Percentiles rank a stretch among this genome's conserved stretches.
These are phyloP conservation scores for Lapara coniferarum DNA, from an alignment of 2,888 invertebrate genomes.

Conservation along the genomic window DNA sequence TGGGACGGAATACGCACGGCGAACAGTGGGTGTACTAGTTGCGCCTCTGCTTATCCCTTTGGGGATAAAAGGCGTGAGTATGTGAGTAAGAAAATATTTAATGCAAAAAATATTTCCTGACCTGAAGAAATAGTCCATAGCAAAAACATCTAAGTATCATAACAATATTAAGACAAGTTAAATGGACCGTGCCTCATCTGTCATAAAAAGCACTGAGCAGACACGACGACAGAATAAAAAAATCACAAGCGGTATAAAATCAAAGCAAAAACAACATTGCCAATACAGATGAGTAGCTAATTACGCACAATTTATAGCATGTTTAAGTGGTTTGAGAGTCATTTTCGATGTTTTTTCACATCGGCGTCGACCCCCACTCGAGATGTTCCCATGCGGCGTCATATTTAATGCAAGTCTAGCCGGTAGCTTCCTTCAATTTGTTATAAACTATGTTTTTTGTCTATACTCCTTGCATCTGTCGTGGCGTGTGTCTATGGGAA, in stretches of 20 bases:
- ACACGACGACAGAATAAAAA: slow-evolving; percentile 10
- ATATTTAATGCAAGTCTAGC: slow-evolving; percentile 59
- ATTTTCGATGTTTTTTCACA: slow-evolving; percentile 21
- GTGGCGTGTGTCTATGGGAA: slow-evolving; percentile 4
- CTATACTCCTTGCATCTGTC: slow-evolving; percentile 31
- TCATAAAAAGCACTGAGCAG: slow-evolving; percentile 18
- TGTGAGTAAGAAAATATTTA: no score
- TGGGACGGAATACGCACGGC: no score
- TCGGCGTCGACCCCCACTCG: slow-evolving; percentile 23
- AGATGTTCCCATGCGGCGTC: slow-evolving; percentile 22
- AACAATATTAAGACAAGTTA: slow-evolving; percentile 24
- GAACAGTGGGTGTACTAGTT: no score
- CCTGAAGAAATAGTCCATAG: no score
- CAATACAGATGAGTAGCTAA: slow-evolving; percentile 27
- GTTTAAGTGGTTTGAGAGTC: slow-evolving; percentile 24
- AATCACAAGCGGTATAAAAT: slow-evolving; percentile 24
- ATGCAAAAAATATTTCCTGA: no score
- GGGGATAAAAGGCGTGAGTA: no score
- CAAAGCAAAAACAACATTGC: slow-evolving; percentile 25
- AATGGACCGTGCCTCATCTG: slow-evolving; percentile 1
- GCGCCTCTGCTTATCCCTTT: no score
- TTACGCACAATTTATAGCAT: slow-evolving; percentile 22
- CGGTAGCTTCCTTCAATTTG: slow-evolving; percentile 64
- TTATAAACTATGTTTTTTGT: slow-evolving; percentile 32
- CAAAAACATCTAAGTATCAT: neutral